Evolutionary conservation across 1,140 invertebrate genomes (phyloP).

Genomic region (Pogonomyrmex barbatus): DNA sequence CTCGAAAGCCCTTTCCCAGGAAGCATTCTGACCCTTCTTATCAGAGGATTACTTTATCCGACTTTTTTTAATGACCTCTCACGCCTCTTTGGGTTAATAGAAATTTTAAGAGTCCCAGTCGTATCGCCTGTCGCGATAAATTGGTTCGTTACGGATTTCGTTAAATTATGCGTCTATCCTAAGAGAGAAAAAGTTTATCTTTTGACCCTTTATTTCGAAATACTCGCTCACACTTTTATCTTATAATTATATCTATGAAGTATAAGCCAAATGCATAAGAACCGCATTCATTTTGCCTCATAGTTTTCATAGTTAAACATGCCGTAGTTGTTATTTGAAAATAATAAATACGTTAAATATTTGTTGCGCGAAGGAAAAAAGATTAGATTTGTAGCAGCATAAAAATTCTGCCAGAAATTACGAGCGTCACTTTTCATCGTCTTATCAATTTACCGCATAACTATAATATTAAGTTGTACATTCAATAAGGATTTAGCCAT

Average conservation of each 20-base stretch:
- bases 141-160: constrained; percentile 31
- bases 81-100: constrained; percentile 59
- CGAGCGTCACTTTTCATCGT: background rate
- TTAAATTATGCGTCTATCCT: constrained; percentile 35
- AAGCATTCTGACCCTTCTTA: constrained; percentile 65
- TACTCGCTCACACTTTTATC: background rate
- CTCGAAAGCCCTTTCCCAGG: constrained; percentile 25
- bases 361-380: background rate
- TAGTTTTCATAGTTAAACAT: background rate
- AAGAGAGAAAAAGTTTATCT: constrained; percentile 47
- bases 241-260: constrained; percentile 1
- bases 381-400: background rate
- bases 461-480: background rate
- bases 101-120: constrained; percentile 47
- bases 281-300: background rate
- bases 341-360: background rate
- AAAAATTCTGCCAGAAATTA: background rate
- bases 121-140: constrained; percentile 20
- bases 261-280: background rate
- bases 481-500: background rate
- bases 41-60: constrained; percentile 70
- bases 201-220: constrained; percentile 14
- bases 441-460: background rate
- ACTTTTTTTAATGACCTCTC: constrained; percentile 65
- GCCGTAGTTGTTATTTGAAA: background rate